Percentiles rank a stretch among this genome's conserved stretches.
Evolutionary conservation across 2,113 vertebrate species (phyloP).

Genomic region (Anser brachyrhynchus): DNA sequence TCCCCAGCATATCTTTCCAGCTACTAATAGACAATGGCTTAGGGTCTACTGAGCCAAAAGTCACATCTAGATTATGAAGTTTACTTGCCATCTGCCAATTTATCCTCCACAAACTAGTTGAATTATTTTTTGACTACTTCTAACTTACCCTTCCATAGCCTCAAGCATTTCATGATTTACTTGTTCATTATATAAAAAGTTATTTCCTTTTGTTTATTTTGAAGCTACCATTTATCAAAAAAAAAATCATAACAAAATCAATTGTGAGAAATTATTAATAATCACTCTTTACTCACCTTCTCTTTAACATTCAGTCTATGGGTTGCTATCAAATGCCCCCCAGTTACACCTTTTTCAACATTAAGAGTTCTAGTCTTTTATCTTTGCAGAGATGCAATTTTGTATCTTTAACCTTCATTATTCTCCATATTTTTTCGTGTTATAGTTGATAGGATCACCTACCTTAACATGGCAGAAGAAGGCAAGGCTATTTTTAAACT

Average conservation of each 20-base stretch:
- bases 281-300: background rate
- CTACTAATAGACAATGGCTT: background rate
- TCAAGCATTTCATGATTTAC: background rate
- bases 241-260: too few species aligned
- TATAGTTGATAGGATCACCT: background rate
- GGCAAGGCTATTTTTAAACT: background rate
- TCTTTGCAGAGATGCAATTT: background rate
- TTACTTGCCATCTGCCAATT: background rate
- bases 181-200: background rate
- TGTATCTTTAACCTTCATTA: background rate
- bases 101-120: background rate
- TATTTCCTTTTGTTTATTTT: background rate
- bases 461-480: background rate
- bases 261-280: background rate
- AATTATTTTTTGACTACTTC: background rate
- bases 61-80: background rate
- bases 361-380: background rate
- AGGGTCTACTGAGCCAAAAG: background rate
- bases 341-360: background rate
- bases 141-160: background rate
- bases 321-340: background rate
- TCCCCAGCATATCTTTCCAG: background rate
- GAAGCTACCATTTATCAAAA: background rate
- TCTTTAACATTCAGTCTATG: background rate
- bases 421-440: background rate